Evolutionary conservation across 53 echinoderm and acorn worm genomes (phyloP).

Genomic region (Echinometra lucunter): DNA sequence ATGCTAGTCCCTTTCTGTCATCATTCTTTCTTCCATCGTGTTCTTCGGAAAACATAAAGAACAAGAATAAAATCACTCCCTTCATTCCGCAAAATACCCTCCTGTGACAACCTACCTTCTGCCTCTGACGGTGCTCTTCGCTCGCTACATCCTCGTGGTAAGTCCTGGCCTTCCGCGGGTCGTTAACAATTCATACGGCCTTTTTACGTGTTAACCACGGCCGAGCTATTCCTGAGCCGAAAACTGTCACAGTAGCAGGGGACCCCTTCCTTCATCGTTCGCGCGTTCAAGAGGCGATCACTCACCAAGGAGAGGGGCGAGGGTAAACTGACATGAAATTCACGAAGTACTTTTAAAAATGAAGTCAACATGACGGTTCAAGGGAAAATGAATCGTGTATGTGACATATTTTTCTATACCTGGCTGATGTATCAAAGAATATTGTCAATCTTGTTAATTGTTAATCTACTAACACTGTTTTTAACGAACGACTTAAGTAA

Average conservation of each 20-base stretch:
- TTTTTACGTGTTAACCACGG: conserved; percentile 62
- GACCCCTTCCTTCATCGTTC: neutral
- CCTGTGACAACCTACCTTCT: neutral
- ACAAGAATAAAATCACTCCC: neutral
- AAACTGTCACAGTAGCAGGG: conserved; percentile 37
- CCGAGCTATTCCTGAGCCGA: neutral
- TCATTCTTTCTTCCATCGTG: neutral
- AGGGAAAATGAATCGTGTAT: too few relatives aligned
- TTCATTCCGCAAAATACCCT: neutral
- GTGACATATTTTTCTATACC: too few relatives aligned
- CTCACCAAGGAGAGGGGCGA: neutral
- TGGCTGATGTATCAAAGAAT: too few relatives aligned
- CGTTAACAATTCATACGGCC: conserved; percentile 49
- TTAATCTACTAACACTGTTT: too few relatives aligned
- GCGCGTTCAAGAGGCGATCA: neutral
- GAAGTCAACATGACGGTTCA: too few relatives aligned
- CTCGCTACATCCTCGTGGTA: neutral
- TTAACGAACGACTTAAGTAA: too few relatives aligned
- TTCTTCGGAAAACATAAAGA: neutral
- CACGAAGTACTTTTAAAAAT: neutral
- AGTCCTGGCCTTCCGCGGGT: neutral
- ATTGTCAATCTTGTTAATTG: too few relatives aligned
- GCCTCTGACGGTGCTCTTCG: neutral
- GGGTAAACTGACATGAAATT: neutral
- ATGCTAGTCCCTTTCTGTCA: too few relatives aligned